Percentiles rank a stretch among this genome's conserved stretches.
Conservation (phyloP, 2,888 invertebrate species). For the Lepidonotus clava region DNA sequence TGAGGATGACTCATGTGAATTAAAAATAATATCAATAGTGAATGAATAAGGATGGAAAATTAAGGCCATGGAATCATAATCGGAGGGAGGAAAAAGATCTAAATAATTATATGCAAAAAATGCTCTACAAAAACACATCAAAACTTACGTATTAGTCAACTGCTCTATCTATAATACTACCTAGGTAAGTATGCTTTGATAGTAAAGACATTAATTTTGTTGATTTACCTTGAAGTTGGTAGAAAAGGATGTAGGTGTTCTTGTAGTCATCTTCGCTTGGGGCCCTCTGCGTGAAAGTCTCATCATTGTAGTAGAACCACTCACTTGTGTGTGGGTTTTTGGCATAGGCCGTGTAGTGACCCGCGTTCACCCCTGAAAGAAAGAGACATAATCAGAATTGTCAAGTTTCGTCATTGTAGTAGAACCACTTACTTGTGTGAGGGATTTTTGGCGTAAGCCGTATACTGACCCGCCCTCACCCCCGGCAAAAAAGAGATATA, state of each 20-base stretch:
- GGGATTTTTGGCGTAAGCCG: conserved; percentile 84
- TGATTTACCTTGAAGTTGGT: conserved; percentile 83
- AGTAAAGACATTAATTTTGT: too few relatives aligned
- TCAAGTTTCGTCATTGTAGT: conserved; percentile 84
- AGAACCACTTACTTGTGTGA: conserved; percentile 83
- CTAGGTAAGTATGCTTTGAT: too few relatives aligned
- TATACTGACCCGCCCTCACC: conserved; percentile 85
- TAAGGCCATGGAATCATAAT: too few relatives aligned
- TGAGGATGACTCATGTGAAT: too few relatives aligned
- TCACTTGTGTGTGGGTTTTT: conserved; percentile 83
- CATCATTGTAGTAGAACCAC: conserved; percentile 86
- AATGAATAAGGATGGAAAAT: too few relatives aligned
- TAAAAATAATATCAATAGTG: too few relatives aligned
- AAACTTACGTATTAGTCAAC: too few relatives aligned
- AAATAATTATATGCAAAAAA: too few relatives aligned
- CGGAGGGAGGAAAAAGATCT: too few relatives aligned
- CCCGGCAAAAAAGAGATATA: conserved; percentile 78
- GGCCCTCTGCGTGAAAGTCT: conserved; percentile 82
- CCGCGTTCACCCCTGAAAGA: conserved; percentile 83
- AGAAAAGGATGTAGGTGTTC: conserved; percentile 85
- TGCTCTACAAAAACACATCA: too few relatives aligned
- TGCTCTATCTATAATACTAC: too few relatives aligned
- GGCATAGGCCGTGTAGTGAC: conserved; percentile 85
- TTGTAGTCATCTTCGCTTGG: conserved; percentile 84
- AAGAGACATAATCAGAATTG: background rate